Evolutionary conservation across 2,888 invertebrate species (phyloP), one percentile per base, ranked within the genome.

Genomic region (Augochlorella aurata): DNA sequence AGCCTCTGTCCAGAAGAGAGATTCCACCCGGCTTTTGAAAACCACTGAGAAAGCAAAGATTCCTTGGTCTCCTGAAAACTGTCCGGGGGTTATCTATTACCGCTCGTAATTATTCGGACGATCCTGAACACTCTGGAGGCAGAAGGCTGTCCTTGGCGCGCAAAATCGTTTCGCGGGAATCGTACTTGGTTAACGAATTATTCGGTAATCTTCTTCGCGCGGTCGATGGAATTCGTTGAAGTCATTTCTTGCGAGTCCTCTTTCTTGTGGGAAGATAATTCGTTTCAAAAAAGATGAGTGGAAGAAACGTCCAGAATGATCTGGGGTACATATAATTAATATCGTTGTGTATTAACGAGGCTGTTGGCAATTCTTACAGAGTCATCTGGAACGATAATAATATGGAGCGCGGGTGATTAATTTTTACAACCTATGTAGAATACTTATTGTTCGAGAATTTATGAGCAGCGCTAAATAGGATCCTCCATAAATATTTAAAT

Each of bases 11-110:
- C 49, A 12, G 24, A 47, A 49, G 8, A 12, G 38, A 65, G 73
- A 72, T 79, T 72, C 79, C 29, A 3, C 2, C 21, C n/a, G 16
- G 8, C 9, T 52, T 47, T 47, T 16, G 68, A n/a, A 14, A 21
- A 14, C 4, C 12, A 49, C 24, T 24, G 38, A 4, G 38, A 24
- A 24, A 58, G 54, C 54, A n/a, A 12, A 21, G 21, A 38, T 38
- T 21, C 14, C 24, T 24, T 24, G 7, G 24, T 4, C 21, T 24
- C 58, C 21, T 24, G 58, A 21, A 58, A 58, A 58, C 24, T 24
- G 21, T 24, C 58, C 54, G 21, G 21, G 1, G 12, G 21, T 5
- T 21, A 14, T 54, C 10, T 58, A 24, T 58, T 24, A 24, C 24
- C 58, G 58, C 58, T 24, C 58, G 58, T 58, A 24, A 58, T 24